A percentile compares a stretch with the other conserved stretches of the same genome.
Evolutionary conservation across 1,140 invertebrate species (phyloP).

Genomic region (Drosophila setifemur): DNA sequence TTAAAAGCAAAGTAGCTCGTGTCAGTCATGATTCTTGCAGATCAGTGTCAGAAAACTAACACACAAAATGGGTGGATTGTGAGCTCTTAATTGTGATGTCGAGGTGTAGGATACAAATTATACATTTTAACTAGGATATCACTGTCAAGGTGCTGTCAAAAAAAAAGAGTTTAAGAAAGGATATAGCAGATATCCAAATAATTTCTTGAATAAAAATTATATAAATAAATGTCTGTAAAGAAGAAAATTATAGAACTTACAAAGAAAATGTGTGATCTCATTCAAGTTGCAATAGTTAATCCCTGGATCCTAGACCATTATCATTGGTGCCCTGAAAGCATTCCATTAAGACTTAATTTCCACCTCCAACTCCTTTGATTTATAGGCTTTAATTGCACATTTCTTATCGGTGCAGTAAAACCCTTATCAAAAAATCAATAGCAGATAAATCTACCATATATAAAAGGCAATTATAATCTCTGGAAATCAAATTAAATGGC

Average conservation of each 20-base stretch:
- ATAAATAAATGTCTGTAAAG: no score
- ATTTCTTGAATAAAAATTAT: no score
- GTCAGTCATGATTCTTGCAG: conserved; percentile 22
- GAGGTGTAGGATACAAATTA: background rate
- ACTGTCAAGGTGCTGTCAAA: background rate
- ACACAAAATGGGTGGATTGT: background rate
- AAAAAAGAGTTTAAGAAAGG: no score
- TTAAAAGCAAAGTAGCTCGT: conserved; percentile 11
- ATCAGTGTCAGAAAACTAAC: conserved; percentile 1
- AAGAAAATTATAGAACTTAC: no score
- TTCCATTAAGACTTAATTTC: conserved; percentile 13
- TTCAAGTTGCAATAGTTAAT: no score
- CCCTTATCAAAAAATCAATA: conserved; percentile 27
- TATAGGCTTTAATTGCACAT: background rate
- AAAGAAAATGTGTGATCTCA: background rate
- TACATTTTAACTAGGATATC: conserved; percentile 4
- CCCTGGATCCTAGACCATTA: background rate
- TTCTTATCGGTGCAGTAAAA: conserved; percentile 13
- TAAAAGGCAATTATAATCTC: background rate
- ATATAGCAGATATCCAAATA: no score
- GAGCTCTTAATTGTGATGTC: conserved; percentile 4
- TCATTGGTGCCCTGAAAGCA: background rate
- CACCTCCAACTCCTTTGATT: background rate
- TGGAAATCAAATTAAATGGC: conserved; percentile 35
- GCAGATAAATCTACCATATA: background rate